phyloP scores from a whole-genome alignment of 1,140 invertebrate species.

The Apis florea region DNA sequence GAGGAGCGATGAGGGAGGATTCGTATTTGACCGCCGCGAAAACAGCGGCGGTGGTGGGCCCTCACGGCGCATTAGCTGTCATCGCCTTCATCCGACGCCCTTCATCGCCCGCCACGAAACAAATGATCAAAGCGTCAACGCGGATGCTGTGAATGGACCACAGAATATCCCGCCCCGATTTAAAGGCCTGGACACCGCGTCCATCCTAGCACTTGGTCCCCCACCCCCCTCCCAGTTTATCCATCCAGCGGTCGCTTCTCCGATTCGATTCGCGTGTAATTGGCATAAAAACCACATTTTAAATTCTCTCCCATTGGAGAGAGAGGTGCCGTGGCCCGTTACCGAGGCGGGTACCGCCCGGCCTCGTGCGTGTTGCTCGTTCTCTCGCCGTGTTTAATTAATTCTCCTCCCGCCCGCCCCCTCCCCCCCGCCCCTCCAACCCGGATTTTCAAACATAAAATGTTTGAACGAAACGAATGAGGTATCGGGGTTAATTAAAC shows the following conservation, averaged over 20 bases:
- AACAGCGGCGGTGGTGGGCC: conserved; percentile 52
- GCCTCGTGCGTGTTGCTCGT: background rate
- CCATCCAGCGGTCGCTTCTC: conserved; percentile 21
- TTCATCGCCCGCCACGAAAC: conserved; percentile 66
- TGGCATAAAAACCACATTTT: conserved; percentile 50
- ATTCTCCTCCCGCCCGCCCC: conserved; percentile 1
- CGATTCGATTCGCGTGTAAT: conserved; percentile 45
- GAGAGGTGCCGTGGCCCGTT: background rate
- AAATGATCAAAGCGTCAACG: conserved; percentile 72
- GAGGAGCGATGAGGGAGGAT: conserved; percentile 8
- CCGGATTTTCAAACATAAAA: conserved; percentile 30
- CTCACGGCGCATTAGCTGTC: conserved; percentile 65
- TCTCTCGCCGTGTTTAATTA: conserved; percentile 36
- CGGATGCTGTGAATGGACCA: conserved; percentile 65
- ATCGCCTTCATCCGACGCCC: conserved; percentile 64
- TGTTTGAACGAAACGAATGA: conserved; percentile 30
- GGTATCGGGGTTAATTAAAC: conserved; percentile 41
- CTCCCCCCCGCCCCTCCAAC: background rate
- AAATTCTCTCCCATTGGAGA: conserved; percentile 12
- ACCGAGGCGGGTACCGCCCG: background rate
- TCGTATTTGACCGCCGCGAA: conserved; percentile 59
- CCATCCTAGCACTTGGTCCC: conserved; percentile 33
- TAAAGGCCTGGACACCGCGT: conserved; percentile 51
- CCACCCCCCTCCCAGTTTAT: background rate
- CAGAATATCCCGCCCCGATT: conserved; percentile 55